Conservation (phyloP, 2,113 vertebrate species). For the Pygoscelis antarcticus region DNA sequence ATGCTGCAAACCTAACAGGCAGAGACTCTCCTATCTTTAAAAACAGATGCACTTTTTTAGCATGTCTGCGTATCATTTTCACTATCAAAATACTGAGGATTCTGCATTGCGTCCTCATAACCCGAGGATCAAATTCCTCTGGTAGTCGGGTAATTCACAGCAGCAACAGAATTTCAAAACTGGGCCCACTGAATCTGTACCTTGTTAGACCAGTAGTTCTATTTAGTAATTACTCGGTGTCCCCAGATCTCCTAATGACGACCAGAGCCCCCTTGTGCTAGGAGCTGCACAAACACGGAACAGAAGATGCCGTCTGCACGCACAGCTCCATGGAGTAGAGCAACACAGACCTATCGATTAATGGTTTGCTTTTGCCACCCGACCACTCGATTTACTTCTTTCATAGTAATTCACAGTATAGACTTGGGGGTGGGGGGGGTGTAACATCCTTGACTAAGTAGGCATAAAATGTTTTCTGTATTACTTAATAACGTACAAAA, state of each 20-base stretch:
- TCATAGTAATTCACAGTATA: neutral
- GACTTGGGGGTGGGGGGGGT: neutral
- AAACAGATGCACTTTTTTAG: conserved; percentile 1
- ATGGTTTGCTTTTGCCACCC: neutral
- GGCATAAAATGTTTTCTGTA: neutral
- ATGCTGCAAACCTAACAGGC: conserved; percentile 25
- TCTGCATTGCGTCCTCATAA: neutral
- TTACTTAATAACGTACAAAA: neutral
- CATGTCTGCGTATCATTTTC: neutral
- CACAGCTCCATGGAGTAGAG: neutral
- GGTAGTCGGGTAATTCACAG: neutral
- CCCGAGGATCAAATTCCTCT: neutral
- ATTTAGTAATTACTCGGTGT: neutral
- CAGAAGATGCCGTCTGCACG: neutral
- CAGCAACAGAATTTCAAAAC: neutral
- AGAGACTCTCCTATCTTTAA: conserved; percentile 54
- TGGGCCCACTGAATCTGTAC: neutral
- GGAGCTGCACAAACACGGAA: neutral
- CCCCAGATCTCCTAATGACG: neutral
- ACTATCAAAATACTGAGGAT: conserved; percentile 47
- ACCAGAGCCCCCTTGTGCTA: conserved; percentile 23
- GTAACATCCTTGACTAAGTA: neutral
- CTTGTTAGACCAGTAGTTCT: neutral
- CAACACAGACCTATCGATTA: neutral
- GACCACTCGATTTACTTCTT: neutral